Percentiles rank a stretch among this genome's conserved stretches.
These are phyloP conservation scores for Cervus canadensis DNA, from an alignment of 2,113 vertebrate genomes.

Conservation along the genomic window DNA sequence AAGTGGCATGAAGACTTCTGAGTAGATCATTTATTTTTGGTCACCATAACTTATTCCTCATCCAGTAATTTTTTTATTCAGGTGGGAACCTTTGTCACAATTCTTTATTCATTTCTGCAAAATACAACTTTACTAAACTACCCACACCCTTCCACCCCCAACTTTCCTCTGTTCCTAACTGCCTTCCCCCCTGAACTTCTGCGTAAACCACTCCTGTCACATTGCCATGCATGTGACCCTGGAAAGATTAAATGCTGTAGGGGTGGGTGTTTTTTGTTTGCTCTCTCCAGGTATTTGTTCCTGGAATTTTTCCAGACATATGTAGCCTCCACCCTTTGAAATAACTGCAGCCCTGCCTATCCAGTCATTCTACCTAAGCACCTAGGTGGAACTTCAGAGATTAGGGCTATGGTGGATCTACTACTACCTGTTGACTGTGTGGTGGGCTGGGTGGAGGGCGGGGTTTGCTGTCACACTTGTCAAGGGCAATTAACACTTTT, in stretches of 20 bases:
- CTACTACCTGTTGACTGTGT: background rate
- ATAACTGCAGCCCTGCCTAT: background rate
- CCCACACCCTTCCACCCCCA: background rate
- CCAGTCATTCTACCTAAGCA: background rate
- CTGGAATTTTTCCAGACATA: slow-evolving; percentile 9
- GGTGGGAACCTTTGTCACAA: background rate
- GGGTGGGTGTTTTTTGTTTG: background rate
- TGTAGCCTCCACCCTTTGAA: slow-evolving; percentile 34
- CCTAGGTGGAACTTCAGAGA: background rate
- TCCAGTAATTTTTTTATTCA: background rate
- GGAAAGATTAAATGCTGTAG: background rate
- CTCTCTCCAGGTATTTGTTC: background rate
- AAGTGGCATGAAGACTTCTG: background rate
- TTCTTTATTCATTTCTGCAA: background rate
- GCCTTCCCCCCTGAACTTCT: background rate
- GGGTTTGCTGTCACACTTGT: background rate
- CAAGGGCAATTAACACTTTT: background rate
- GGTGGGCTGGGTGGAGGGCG: background rate
- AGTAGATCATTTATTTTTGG: background rate
- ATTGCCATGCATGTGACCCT: background rate
- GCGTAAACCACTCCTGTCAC: background rate
- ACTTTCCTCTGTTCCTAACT: background rate
- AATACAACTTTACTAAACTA: background rate
- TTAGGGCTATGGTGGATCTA: too few species aligned
- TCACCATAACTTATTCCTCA: background rate